Percentiles rank a stretch among this genome's conserved stretches.
Conservation (phyloP, 2,888 invertebrate species). For the Tachina grossa region DNA sequence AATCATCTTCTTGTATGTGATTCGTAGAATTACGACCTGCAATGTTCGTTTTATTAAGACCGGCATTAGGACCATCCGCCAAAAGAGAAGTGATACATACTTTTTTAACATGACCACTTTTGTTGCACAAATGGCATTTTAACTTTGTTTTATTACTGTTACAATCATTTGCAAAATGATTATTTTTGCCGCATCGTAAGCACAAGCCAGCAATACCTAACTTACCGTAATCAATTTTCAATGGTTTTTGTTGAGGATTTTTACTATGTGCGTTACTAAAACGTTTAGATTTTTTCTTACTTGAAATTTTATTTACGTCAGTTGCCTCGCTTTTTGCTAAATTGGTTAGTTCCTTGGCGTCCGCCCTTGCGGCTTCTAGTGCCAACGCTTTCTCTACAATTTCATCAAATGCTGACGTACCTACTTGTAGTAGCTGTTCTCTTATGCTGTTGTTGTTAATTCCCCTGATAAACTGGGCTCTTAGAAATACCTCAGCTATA, state of each 20-base stretch:
- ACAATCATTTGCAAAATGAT: slow-evolving; percentile 24
- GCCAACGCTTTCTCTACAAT: too few species aligned
- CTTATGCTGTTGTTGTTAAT: too few species aligned
- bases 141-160: slow-evolving; percentile 3
- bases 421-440: too few species aligned
- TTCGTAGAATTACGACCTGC: slow-evolving; percentile 5
- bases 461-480: too few species aligned
- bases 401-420: too few species aligned
- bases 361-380: too few species aligned
- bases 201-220: slow-evolving; percentile 17
- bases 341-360: too few species aligned
- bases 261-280: background rate
- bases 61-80: slow-evolving; percentile 37
- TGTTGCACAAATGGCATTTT: slow-evolving; percentile 9
- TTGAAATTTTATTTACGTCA: too few species aligned
- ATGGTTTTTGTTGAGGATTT: background rate
- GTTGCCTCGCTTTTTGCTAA: too few species aligned
- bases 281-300: too few species aligned
- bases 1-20: background rate
- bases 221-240: background rate
- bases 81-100: slow-evolving; percentile 36
- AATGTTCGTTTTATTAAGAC: background rate
- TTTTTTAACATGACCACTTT: background rate
- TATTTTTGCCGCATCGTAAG: slow-evolving; percentile 1
- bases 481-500: too few species aligned